phyloP scores from a whole-genome alignment of 2,797 vertebrate species.

The Acanthiza pusilla region DNA sequence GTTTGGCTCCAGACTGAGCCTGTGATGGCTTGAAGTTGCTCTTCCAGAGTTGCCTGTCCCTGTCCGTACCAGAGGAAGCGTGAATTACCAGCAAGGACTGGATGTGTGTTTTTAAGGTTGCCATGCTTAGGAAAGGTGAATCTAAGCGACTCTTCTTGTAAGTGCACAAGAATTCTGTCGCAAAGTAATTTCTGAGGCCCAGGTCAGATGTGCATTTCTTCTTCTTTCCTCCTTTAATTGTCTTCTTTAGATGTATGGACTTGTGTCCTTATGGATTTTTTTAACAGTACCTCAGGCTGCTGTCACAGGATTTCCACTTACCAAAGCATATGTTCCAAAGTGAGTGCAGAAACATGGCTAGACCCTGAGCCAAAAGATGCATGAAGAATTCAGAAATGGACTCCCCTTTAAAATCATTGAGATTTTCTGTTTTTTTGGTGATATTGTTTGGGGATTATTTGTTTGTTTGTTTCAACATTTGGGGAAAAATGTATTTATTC shows the following conservation, averaged over 20 bases:
- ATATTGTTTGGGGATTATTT: neutral
- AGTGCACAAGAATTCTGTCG: neutral
- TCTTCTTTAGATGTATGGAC: neutral
- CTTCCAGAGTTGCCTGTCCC: neutral
- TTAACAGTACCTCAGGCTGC: neutral
- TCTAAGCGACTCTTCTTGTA: neutral
- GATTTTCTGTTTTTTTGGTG: neutral
- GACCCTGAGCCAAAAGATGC: neutral
- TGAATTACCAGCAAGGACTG: rapidly evolving
- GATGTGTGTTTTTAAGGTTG: neutral
- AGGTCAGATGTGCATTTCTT: neutral
- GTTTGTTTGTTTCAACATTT: neutral
- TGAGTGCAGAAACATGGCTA: neutral
- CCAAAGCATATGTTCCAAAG: neutral
- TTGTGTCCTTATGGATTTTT: rapidly evolving
- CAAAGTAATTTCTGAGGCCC: neutral
- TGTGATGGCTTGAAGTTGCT: neutral
- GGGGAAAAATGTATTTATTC: neutral
- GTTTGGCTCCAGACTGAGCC: rapidly evolving
- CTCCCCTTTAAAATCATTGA: neutral
- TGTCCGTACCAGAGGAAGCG: rapidly evolving
- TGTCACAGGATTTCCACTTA: neutral
- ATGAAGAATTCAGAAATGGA: neutral
- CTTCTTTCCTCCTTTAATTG: neutral
- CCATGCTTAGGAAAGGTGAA: neutral